These are phyloP conservation scores for Entomobrya multifasciata DNA, from an alignment of 2,888 invertebrate genomes.

Conservation along the genomic window DNA sequence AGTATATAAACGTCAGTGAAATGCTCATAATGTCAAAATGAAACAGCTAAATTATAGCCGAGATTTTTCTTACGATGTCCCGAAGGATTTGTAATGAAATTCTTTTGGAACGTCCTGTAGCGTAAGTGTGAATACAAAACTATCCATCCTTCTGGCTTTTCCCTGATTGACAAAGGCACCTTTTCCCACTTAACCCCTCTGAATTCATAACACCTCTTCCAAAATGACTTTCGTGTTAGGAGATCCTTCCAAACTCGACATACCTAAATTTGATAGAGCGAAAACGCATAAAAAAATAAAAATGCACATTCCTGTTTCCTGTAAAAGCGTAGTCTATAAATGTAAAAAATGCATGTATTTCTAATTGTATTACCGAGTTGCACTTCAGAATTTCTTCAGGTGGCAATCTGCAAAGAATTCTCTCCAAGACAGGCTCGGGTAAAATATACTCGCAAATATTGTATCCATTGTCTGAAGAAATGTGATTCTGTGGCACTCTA, in stretches of 20 bases:
- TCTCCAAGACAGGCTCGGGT: conserved; percentile 71
- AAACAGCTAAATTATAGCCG: background rate
- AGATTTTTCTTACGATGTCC: conserved; percentile 72
- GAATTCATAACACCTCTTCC: conserved; percentile 66
- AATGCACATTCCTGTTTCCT: too few species aligned
- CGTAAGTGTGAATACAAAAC: conserved; percentile 61
- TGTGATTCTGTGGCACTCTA: conserved; percentile 24
- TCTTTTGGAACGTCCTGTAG: conserved; percentile 57
- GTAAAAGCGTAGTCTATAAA: too few species aligned
- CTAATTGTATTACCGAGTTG: conserved; percentile 5
- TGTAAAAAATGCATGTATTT: too few species aligned
- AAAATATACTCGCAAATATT: conserved; percentile 41
- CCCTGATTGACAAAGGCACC: conserved; percentile 61
- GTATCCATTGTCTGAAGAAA: conserved; percentile 60
- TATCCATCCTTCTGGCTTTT: conserved; percentile 69
- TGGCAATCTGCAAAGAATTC: conserved; percentile 56
- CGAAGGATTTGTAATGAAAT: conserved; percentile 68
- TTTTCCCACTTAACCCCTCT: conserved; percentile 50
- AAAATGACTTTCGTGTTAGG: conserved; percentile 70
- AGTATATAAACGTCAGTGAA: background rate
- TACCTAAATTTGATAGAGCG: conserved; percentile 51
- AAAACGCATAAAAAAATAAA: conserved; percentile 55
- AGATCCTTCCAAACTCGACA: conserved; percentile 73
- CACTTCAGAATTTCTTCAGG: conserved; percentile 66
- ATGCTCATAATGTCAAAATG: background rate